These are phyloP conservation scores for Intellagama lesueurii DNA, from an alignment of 2,797 vertebrate genomes.

Conservation along the genomic window DNA sequence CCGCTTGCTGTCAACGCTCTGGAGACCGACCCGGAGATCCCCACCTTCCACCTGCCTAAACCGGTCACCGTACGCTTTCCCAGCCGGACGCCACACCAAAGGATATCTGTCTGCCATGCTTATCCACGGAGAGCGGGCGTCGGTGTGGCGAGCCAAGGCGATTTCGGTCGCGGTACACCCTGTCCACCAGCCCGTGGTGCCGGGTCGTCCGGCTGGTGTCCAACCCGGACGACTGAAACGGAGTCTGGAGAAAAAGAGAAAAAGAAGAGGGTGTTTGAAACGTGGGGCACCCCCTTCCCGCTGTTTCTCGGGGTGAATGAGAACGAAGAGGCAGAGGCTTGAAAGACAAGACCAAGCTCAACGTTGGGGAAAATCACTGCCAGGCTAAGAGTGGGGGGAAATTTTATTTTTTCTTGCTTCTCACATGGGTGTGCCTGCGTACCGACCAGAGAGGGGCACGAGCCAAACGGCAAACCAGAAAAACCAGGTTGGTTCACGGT, in stretches of 20 bases:
- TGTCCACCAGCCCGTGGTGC: slow-evolving; percentile 96
- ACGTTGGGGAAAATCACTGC: too few species aligned
- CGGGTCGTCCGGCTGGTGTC: slow-evolving; percentile 96
- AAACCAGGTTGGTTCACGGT: too few species aligned
- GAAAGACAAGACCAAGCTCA: not conserved
- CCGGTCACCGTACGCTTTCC: not conserved
- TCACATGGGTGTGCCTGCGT: too few species aligned
- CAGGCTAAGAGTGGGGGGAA: too few species aligned
- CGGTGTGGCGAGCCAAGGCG: slow-evolving; percentile 96
- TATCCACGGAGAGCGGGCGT: slow-evolving; percentile 94
- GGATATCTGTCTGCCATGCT: slow-evolving; percentile 99
- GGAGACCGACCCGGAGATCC: not conserved
- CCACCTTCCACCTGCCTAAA: not conserved
- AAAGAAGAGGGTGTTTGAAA: rapidly evolving
- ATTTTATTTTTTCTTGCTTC: too few species aligned
- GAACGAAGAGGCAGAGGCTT: too few species aligned
- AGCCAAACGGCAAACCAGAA: too few species aligned
- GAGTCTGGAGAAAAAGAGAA: slow-evolving; percentile 75
- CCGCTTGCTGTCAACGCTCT: not conserved
- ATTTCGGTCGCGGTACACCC: slow-evolving; percentile 94
- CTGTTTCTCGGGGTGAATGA: not conserved
- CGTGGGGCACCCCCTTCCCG: too few species aligned
- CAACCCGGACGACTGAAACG: slow-evolving; percentile 92
- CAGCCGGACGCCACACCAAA: slow-evolving; percentile 66
- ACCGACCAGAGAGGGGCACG: too few species aligned